Percentiles rank a stretch among this genome's conserved stretches.
Evolutionary conservation across 2,888 invertebrate genomes (phyloP).

Genomic region (Melipona beecheii): DNA sequence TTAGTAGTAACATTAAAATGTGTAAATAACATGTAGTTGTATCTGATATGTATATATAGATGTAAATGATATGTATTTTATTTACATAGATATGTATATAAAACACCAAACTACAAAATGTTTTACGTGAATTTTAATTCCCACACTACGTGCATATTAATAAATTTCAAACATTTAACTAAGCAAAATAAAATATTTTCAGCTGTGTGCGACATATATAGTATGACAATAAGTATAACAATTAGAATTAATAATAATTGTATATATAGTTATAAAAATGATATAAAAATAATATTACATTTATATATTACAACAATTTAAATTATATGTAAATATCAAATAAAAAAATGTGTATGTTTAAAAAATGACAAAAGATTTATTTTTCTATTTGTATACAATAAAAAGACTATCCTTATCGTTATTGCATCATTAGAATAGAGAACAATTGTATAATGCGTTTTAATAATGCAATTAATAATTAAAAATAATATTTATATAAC

Average conservation of each 20-base stretch:
- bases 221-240: too few relatives aligned
- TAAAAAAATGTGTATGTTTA: not conserved
- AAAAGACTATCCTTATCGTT: too few relatives aligned
- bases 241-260: too few relatives aligned
- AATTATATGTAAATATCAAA: not conserved
- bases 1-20: not conserved
- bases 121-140: not conserved
- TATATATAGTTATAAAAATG: too few relatives aligned
- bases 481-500: not conserved
- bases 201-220: not conserved
- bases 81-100: not conserved
- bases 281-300: too few relatives aligned
- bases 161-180: not conserved
- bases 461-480: not conserved
- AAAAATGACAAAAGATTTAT: not conserved
- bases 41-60: not conserved
- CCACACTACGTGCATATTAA: not conserved
- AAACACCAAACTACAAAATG: not conserved
- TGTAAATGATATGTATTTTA: not conserved
- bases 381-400: too few relatives aligned
- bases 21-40: not conserved
- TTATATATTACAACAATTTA: too few relatives aligned
- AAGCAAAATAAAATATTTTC: not conserved
- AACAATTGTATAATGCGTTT: too few relatives aligned
- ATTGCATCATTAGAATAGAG: too few relatives aligned